Conservation (phyloP, 2,888 invertebrate genomes). For the Troides aeacus region DNA sequence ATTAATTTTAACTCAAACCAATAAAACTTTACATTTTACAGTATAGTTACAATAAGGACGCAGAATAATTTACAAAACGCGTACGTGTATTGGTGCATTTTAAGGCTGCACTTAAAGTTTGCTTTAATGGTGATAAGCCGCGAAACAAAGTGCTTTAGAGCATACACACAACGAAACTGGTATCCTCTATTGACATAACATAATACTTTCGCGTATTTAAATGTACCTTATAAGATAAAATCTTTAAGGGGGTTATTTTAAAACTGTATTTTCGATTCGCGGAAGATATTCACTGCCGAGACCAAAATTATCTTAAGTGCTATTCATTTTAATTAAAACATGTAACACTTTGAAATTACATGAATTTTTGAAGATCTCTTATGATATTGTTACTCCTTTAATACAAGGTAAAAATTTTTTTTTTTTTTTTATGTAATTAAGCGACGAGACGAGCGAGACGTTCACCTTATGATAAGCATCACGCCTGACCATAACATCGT, state of each 20-base stretch:
- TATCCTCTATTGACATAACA: slow-evolving; percentile 11
- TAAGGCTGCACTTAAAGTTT: slow-evolving; percentile 18
- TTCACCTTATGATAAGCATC: no score
- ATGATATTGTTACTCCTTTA: no score
- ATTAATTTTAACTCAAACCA: no score
- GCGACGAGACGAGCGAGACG: no score
- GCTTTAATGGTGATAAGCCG: neutral
- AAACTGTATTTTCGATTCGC: slow-evolving; percentile 2
- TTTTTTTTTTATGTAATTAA: no score
- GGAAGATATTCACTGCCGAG: slow-evolving; percentile 1
- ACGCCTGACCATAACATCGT: no score
- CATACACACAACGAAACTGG: slow-evolving; percentile 8
- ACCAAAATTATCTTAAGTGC: slow-evolving; percentile 13
- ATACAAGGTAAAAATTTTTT: no score
- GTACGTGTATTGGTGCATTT: neutral
- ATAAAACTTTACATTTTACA: no score
- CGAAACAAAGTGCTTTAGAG: neutral
- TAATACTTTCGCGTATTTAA: slow-evolving; percentile 21
- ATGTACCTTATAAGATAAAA: slow-evolving; percentile 16
- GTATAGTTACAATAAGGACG: slow-evolving; percentile 4
- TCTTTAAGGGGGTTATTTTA: slow-evolving; percentile 4
- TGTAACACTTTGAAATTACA: no score
- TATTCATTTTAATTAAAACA: neutral
- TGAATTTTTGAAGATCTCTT: no score
- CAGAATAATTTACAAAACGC: neutral